Evolutionary conservation across 1,140 invertebrate genomes (phyloP), one percentile per base, ranked within the genome.

Genomic region (Protaetia brevitarsis): DNA sequence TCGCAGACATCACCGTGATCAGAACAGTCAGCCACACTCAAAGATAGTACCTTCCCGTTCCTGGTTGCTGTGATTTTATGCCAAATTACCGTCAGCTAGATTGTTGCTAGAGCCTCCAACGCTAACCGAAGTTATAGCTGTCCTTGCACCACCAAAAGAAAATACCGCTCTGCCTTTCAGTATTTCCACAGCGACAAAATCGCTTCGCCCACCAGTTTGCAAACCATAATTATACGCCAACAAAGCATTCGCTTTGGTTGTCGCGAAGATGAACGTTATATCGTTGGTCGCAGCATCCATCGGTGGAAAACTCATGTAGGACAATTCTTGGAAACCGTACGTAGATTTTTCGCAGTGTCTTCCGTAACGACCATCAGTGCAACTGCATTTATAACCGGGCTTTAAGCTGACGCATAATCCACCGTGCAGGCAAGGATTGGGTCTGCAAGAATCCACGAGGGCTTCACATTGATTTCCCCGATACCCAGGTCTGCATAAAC

Each of bases 121-220:
- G 0, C 85, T 82, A 1, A 95, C 85, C 0, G 87, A 86, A 2
- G 91, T 92, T 30, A 95, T 93, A 2, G 92, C 92, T 23, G 92
- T 94, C 72, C 91, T 83, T 1, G 92, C 86, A 1, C 92, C 94
- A 26, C 94, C 94, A 74, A 93, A 96, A 0, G 94, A 95, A 78
- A 98, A 96, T 11, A 90, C 83, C 0, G 93, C 88, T 72, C 86
- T 87, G 0, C 94, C 93, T 31, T 88, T 84, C 0, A 95, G 82
- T 58, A 98, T 76, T 80, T 98, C 94, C 36, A 98, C 83, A 0
- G 95, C 93, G 27, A 98, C 86, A 76, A 97, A 97, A 76, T 97
- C 94, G 0, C 93, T 95, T 69, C 94, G 81, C 2, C 94, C 94
- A 26, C 93, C 91, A 37, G 86, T 91, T 74, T 92, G 91, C 0